Evolutionary conservation across 1,140 invertebrate genomes (phyloP).

Genomic region (Caenorhabditis tropicalis): DNA sequence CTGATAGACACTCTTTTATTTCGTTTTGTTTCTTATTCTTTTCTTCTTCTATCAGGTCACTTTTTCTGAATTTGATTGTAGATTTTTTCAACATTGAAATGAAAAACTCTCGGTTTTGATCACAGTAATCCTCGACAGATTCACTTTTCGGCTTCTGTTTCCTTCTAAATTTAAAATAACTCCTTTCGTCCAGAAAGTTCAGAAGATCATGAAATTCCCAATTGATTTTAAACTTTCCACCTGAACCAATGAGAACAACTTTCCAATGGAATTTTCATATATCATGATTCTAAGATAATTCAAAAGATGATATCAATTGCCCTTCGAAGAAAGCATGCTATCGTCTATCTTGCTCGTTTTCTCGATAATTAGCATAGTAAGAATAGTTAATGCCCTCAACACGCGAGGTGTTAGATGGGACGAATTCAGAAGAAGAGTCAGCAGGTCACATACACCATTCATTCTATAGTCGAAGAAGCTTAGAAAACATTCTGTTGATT

Average conservation of each 20-base stretch:
- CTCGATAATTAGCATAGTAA: constrained; percentile 37
- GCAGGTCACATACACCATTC: not conserved
- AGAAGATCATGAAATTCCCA: too few relatives aligned
- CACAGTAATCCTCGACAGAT: too few relatives aligned
- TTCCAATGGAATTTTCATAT: not conserved
- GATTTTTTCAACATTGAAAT: not conserved
- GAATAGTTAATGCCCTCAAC: constrained; percentile 41
- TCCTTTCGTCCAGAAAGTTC: too few relatives aligned
- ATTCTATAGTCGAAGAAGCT: not conserved
- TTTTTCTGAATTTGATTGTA: not conserved
- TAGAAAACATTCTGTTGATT: not conserved
- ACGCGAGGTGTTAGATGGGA: constrained; percentile 18
- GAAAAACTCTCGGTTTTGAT: too few relatives aligned
- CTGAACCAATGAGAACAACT: too few relatives aligned
- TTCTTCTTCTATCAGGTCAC: not conserved
- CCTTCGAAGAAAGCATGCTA: not conserved
- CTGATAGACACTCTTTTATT: constrained; percentile 26
- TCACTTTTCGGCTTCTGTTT: too few relatives aligned
- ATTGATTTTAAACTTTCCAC: too few relatives aligned
- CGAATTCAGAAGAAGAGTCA: not conserved
- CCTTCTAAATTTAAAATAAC: too few relatives aligned
- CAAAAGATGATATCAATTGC: not conserved
- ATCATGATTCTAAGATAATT: not conserved
- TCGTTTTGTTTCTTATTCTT: not conserved
- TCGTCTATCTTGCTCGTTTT: not conserved